Evolutionary conservation across 2,888 invertebrate genomes (phyloP), one percentile per base, ranked within the genome.

Genomic region (Drosophila monieri): DNA sequence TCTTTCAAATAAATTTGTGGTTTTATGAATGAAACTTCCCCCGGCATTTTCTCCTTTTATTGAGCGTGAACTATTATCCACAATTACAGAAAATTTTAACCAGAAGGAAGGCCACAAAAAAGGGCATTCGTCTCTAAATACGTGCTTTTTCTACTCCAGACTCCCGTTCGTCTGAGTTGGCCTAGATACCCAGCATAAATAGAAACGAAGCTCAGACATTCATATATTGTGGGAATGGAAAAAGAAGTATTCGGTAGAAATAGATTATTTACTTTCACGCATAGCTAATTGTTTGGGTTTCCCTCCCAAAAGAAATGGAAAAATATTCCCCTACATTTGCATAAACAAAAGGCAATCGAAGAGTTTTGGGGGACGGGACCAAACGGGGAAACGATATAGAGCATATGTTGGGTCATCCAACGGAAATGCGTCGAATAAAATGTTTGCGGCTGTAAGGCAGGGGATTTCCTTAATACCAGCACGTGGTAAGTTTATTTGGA

Each of bases 311-410:
- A 15, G 25, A 35, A 30, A 25, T 65, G 39, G 27, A 51, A 27
- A 59, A 53, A 57, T 61, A 56, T 60, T 68, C 53, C 48, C 64
- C 18, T 52, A 60, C 74, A 86, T 83, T 83, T 84, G 80, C 80
- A 87, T 87, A 78, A 75, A 80, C 85, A 80, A 84, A 74, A 70
- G 55, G 54, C 60, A 51, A 39, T 47, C 47, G 64, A 66, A 62
- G 67, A 43, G 53, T 56, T 56, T 70, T 43, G 53, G 23, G 73
- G 58, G 56, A 32, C 56, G 53, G 53, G 1, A 35, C n/a, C 6
- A 53, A 10, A 6, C 39, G 48, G 61, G 55, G 48, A 15, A 43
- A 46, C 30, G 80, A 80, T 80, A 83, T 80, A 75, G 68, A 79
- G 70, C 85, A 86, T 80, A 78, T 86, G 80, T 55, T 71, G 27